These are phyloP conservation scores for Microplitis mediator DNA, from an alignment of 1,140 invertebrate genomes.

Conservation along the genomic window DNA sequence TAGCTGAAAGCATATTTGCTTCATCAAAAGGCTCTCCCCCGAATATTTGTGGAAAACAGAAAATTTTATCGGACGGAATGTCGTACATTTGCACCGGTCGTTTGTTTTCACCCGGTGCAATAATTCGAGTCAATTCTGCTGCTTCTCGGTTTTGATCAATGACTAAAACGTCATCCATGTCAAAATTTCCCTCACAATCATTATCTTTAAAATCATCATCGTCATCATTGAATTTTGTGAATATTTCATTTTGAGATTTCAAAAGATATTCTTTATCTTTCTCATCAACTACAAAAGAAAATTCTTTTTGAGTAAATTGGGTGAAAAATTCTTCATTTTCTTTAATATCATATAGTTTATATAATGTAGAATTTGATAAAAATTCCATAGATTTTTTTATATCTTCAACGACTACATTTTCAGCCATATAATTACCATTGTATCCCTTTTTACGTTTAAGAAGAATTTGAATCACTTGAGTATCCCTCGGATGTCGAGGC, in stretches of 20 bases:
- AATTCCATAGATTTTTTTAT: not conserved
- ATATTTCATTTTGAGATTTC: not conserved
- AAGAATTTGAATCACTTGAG: not conserved
- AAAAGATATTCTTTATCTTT: not conserved
- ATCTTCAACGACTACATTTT: not conserved
- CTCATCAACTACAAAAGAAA: not conserved
- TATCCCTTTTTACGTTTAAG: not conserved
- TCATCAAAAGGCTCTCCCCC: constrained; percentile 1
- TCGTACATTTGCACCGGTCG: not conserved
- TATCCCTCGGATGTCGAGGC: not conserved
- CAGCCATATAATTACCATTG: not conserved
- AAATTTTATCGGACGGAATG: not conserved
- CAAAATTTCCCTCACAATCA: not conserved
- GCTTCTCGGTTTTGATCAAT: not conserved
- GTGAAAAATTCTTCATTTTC: not conserved
- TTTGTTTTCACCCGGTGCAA: constrained; percentile 9
- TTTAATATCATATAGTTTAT: not conserved
- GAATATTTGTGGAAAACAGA: not conserved
- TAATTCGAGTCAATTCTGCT: not conserved
- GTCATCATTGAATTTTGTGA: not conserved
- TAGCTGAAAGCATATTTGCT: not conserved
- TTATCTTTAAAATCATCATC: not conserved
- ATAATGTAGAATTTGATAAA: not conserved
- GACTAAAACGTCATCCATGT: constrained; percentile 4
- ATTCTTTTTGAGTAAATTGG: not conserved